These are phyloP conservation scores for Drosophila meridionalis DNA, from an alignment of 2,888 invertebrate genomes.

Conservation along the genomic window DNA sequence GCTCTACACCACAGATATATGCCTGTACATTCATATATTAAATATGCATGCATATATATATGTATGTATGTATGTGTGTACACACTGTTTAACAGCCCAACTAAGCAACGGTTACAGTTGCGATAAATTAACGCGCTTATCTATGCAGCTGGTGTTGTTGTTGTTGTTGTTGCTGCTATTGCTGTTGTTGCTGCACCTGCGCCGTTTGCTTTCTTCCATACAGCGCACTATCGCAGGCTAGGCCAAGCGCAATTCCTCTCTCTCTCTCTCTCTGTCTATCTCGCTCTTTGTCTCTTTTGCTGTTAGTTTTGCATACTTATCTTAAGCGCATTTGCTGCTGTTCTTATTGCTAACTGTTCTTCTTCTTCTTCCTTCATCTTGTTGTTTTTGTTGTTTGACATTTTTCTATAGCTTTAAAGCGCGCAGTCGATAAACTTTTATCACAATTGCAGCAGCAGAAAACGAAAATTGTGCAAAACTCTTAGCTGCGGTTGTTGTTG, in stretches of 20 bases:
- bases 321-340: conserved; percentile 65
- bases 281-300: conserved; percentile 1
- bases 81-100: conserved; percentile 23
- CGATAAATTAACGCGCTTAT: conserved; percentile 75
- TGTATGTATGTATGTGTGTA: conserved; percentile 10
- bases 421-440: conserved; percentile 78
- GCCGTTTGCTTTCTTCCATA: conserved; percentile 55
- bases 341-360: conserved; percentile 39
- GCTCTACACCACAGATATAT: neutral
- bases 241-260: conserved; percentile 11
- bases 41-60: conserved; percentile 14
- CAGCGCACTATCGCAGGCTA: conserved; percentile 41
- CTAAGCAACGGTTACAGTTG: conserved; percentile 34
- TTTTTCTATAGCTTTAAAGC: conserved; percentile 63
- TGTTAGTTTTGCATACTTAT: conserved; percentile 73
- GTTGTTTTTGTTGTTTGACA: conserved; percentile 39
- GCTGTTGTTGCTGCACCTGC: conserved; percentile 69
- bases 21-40: neutral
- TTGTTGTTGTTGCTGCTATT: conserved; percentile 46
- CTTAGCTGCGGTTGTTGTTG: conserved; percentile 16
- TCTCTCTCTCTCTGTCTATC: neutral
- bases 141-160: conserved; percentile 70
- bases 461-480: conserved; percentile 61
- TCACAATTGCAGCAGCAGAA: conserved; percentile 71
- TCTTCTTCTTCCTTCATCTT: neutral